These are phyloP conservation scores for Gallinago paraguaiae DNA, from an alignment of 2,113 vertebrate genomes.

Conservation along the genomic window DNA sequence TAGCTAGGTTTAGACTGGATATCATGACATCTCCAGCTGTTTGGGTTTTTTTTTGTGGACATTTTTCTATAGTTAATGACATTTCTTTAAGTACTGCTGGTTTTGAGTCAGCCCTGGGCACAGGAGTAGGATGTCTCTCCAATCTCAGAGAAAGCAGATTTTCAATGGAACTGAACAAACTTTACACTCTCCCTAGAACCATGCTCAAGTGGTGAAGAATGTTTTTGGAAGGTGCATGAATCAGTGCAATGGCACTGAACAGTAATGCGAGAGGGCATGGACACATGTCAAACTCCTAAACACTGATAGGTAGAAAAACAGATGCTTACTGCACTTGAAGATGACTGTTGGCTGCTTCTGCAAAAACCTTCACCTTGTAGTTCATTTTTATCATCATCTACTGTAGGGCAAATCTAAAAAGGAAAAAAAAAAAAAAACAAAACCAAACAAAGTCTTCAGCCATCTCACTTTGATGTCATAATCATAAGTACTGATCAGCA, in stretches of 20 bases:
- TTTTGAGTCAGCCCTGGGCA: background rate
- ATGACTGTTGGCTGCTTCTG: slow-evolving; percentile 49
- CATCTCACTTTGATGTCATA: background rate
- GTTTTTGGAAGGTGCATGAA: background rate
- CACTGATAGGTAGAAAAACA: background rate
- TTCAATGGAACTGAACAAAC: background rate
- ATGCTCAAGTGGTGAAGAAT: background rate
- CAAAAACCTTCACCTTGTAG: slow-evolving; percentile 78
- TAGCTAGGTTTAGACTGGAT: background rate
- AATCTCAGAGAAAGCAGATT: background rate
- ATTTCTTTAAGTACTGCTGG: background rate
- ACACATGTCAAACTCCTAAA: background rate
- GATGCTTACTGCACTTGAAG: slow-evolving; percentile 75
- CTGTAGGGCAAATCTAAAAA: slow-evolving; percentile 81
- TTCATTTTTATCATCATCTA: slow-evolving; percentile 45
- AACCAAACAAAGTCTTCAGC: background rate
- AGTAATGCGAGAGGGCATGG: background rate
- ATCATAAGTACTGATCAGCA: background rate
- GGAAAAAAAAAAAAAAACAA: background rate
- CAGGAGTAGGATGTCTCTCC: background rate
- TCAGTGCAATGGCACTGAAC: fast-evolving
- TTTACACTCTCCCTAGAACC: background rate
- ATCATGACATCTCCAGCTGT: background rate
- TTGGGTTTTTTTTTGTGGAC: background rate
- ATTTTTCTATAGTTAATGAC: background rate